Conservation (phyloP, 2,888 invertebrate genomes). For the Uloborus plumipes region DNA sequence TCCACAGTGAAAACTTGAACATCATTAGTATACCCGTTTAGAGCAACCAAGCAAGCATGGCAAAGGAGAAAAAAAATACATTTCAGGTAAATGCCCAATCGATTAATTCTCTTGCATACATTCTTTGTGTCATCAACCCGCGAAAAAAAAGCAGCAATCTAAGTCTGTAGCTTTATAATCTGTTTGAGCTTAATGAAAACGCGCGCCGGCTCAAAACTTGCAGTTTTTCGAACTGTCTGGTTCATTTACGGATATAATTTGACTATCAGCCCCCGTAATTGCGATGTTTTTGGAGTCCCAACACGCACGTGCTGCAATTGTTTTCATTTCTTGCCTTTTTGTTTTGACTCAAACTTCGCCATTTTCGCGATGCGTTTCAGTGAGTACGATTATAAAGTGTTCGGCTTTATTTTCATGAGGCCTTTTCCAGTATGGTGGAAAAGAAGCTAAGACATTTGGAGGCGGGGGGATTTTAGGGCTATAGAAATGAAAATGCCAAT, state of each 20-base stretch:
- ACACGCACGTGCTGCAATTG: slow-evolving; percentile 33
- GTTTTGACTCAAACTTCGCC: too few species aligned
- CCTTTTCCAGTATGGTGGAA: too few species aligned
- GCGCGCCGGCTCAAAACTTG: slow-evolving; percentile 1
- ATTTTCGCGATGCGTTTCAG: too few species aligned
- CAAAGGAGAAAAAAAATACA: too few species aligned
- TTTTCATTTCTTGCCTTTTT: not conserved
- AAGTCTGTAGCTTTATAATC: slow-evolving; percentile 1
- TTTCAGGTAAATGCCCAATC: slow-evolving; percentile 1
- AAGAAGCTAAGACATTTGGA: too few species aligned
- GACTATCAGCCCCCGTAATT: slow-evolving; percentile 38
- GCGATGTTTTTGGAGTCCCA: slow-evolving; percentile 31
- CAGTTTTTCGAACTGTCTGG: slow-evolving; percentile 31
- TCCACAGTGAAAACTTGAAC: too few species aligned
- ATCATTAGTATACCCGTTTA: too few species aligned
- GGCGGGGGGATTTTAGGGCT: too few species aligned
- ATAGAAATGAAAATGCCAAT: too few species aligned
- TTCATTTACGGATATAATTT: slow-evolving; percentile 53
- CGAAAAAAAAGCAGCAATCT: not conserved
- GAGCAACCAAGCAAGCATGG: too few species aligned
- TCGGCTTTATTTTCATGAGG: too few species aligned
- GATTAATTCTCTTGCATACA: slow-evolving; percentile 13
- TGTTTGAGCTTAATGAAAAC: not conserved
- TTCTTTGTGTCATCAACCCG: slow-evolving; percentile 13
- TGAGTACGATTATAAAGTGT: too few species aligned